phyloP scores from a whole-genome alignment of 2,797 vertebrate genomes.

The Cirrhinus mrigala region DNA sequence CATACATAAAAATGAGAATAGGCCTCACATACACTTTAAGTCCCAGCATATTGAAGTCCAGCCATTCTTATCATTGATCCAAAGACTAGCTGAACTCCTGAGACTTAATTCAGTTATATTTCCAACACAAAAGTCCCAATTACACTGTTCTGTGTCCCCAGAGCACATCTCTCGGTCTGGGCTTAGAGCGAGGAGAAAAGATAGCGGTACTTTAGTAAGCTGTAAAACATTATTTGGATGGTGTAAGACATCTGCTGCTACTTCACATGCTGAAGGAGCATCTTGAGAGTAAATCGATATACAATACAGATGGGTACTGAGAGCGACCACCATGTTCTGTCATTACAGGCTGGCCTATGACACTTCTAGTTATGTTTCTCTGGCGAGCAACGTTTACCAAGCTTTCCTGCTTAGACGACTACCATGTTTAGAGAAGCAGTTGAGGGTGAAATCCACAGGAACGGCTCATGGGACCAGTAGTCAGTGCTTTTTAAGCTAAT shows the following conservation, averaged over 20 bases:
- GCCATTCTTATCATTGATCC: neutral
- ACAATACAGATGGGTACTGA: conserved; percentile 47
- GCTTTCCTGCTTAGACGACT: conserved; percentile 57
- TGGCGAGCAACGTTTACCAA: conserved; percentile 64
- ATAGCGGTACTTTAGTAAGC: conserved; percentile 17
- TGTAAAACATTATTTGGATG: conserved; percentile 37
- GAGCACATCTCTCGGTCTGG: neutral
- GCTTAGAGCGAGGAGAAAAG: neutral
- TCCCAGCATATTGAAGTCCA: neutral
- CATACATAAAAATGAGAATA: neutral
- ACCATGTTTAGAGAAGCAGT: conserved; percentile 63
- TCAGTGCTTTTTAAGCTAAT: neutral
- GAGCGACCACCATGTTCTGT: conserved; percentile 51
- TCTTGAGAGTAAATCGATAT: conserved; percentile 64
- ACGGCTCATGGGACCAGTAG: neutral
- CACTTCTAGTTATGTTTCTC: conserved; percentile 63
- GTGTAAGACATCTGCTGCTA: conserved; percentile 37
- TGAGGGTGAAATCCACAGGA: conserved; percentile 43
- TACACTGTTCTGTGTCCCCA: neutral
- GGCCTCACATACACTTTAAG: neutral
- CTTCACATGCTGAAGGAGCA: conserved; percentile 58
- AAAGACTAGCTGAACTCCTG: neutral
- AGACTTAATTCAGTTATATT: neutral
- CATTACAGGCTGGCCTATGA: conserved; percentile 3
- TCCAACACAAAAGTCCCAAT: conserved; percentile 1